A percentile compares a stretch with the other conserved stretches of the same genome.
These are phyloP conservation scores for Hydraecia micacea DNA, from an alignment of 2,888 invertebrate genomes.

Conservation along the genomic window DNA sequence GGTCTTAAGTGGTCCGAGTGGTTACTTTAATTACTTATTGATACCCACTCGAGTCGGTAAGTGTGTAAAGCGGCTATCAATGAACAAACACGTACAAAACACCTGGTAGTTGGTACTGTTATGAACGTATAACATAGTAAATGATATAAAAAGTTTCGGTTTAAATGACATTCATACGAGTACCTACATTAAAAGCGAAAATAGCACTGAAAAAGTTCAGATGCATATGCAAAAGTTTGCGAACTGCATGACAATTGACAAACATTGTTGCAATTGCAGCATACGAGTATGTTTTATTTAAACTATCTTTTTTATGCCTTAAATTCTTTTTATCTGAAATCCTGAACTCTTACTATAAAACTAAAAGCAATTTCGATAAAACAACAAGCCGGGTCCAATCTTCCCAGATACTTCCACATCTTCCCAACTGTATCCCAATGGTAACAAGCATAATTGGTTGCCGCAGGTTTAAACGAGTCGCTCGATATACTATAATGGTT, in stretches of 20 bases:
- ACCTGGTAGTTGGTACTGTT: slow-evolving; percentile 52
- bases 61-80: slow-evolving; percentile 67
- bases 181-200: neutral
- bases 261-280: slow-evolving; percentile 17
- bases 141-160: neutral
- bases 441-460: slow-evolving; percentile 84
- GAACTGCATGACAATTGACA: slow-evolving; percentile 15
- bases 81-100: slow-evolving; percentile 52
- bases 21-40: slow-evolving; percentile 78
- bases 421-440: slow-evolving; percentile 78
- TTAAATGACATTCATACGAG: slow-evolving; percentile 9
- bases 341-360: slow-evolving; percentile 29
- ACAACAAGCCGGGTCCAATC: slow-evolving; percentile 55
- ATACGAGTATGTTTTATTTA: neutral
- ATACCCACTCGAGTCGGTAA: slow-evolving; percentile 69
- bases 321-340: slow-evolving; percentile 22
- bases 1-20: slow-evolving; percentile 71
- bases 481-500: slow-evolving; percentile 87
- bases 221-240: slow-evolving; percentile 20
- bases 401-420: slow-evolving; percentile 61
- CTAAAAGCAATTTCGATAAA: slow-evolving; percentile 57
- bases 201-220: slow-evolving; percentile 21
- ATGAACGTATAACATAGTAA: slow-evolving; percentile 26
- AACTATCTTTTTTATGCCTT: slow-evolving; percentile 13
- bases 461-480: slow-evolving; percentile 85